Evolutionary conservation across 2,797 vertebrate genomes (phyloP), one percentile per base, ranked within the genome.

Genomic region (Siniperca obscura): DNA sequence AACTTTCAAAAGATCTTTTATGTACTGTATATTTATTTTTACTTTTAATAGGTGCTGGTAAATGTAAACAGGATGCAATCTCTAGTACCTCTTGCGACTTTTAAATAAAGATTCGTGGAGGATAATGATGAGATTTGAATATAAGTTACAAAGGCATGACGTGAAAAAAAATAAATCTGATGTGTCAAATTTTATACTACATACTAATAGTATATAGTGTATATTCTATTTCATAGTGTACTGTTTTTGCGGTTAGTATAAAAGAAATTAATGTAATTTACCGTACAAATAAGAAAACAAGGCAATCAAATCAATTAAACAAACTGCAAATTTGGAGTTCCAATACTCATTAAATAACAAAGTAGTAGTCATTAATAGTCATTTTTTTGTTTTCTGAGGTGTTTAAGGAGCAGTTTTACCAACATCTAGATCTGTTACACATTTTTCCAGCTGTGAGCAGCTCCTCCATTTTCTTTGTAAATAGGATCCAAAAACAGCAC

Each of bases 391-490:
- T 55, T 11, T 22, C 22, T 5, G 9, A n/a, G 52, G 9, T 22
- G 9, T 55, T 56, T 10, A 40, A 61, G 13, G 7, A 27, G 48
- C 27, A 11, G 38, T 64, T 21, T 40, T 60, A 65, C 60, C 40
- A 48, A 57, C 42, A 50, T 38, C 70, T 57, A 30, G 44, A 68
- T 78, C 76, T 71, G 48, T 52, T 60, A 27, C 17, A 13, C 42
- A 3, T 61, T 68, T 25, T 30, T 59, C 53, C 64, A 38, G 57
- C 36, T n/a, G 27, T 8, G 30, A 67, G 22, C 46, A 38, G 76
- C 76, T 64, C n/a, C 40, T 65, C 27, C 27, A 27, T 66, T 72
- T 72, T n/a, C 30, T 66, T 44, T 71, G 22, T 10, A 70, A 62
- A 55, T 3, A 7, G 34, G 13, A 44, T 42, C 30, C 61, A 72